Evolutionary conservation across 1,140 invertebrate species (phyloP), one percentile per base, ranked within the genome.

Genomic region (Diploscapter pachys): DNA sequence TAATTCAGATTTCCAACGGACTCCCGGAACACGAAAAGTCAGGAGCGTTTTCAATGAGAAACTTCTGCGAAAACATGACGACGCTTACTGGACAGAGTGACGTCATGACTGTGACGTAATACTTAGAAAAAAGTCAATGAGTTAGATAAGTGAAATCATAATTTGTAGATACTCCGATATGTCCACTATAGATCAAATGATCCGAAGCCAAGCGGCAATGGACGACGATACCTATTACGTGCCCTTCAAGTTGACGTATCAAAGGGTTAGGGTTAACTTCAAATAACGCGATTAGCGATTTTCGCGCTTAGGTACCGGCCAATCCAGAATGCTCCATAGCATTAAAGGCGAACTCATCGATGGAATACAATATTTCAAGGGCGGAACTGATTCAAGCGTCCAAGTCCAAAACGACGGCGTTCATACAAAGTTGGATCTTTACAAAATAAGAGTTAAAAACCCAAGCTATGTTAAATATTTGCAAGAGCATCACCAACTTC

Each of bases 41-140:
- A 3, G 63, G n/a, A 8, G 59, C 66, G 4, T 3, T 68, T 5
- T 61, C 13, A 4, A 13, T 65, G 49, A 54, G 55, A 4, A 64
- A 72, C 11, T 82, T 85, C 79, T 83, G 81, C 64, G 31, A 63
- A 53, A 83, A 83, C 59, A 50, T 48, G 5, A 79, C 81, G 4
- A 57, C 55, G 4, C 83, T 85, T 64, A 54, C 78, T 66, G 75
- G 80, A 9, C 70, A 61, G n/a, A 57, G 81, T 0, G 81, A 83
- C 66, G 73, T 80, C 31, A 13, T 68, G 63, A 51, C 75, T 50
- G n/a, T 78, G 11, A 54, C 56, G 66, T 68, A 53, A 68, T 52
- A 31, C 31, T 31, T 31, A 31, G 31, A 31, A 31, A 59, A 59
- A 31, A 59, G 31, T 11, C 31, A 59, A 11, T 59, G 57, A 59